phyloP scores from a whole-genome alignment of 2,888 invertebrate species.

The Drosophila incognita region DNA sequence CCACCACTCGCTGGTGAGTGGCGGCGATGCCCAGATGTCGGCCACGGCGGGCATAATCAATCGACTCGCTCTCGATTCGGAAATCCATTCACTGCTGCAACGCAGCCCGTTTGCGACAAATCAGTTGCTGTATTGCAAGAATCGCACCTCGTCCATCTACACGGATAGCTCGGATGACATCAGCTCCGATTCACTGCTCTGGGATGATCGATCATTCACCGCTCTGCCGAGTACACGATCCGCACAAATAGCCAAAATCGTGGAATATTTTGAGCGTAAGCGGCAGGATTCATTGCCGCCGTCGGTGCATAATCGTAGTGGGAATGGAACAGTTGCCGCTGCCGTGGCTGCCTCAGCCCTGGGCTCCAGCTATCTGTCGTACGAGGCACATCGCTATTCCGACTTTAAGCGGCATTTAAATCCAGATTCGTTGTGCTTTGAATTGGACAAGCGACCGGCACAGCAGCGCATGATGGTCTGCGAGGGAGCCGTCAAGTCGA shows the following conservation, averaged over 20 bases:
- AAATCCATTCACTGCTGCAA: slow-evolving; percentile 85
- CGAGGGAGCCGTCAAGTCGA: slow-evolving; percentile 94
- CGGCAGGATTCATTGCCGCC: slow-evolving; percentile 85
- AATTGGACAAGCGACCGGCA: slow-evolving; percentile 85
- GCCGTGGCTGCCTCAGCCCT: slow-evolving; percentile 83
- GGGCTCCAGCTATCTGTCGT: slow-evolving; percentile 82
- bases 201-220: slow-evolving; percentile 89
- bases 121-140: slow-evolving; percentile 87
- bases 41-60: slow-evolving; percentile 86
- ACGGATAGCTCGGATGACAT: slow-evolving; percentile 95
- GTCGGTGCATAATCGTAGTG: slow-evolving; percentile 63
- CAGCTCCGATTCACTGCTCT: slow-evolving; percentile 90
- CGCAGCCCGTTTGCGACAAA: slow-evolving; percentile 85
- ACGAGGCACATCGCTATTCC: slow-evolving; percentile 81
- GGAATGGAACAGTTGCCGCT: slow-evolving; percentile 78
- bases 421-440: slow-evolving; percentile 84
- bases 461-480: slow-evolving; percentile 91
- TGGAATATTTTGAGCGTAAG: slow-evolving; percentile 94
- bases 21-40: slow-evolving; percentile 81
- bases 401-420: slow-evolving; percentile 83
- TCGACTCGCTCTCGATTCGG: slow-evolving; percentile 85
- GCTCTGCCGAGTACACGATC: slow-evolving; percentile 86
- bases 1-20: slow-evolving; percentile 83
- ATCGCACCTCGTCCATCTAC: slow-evolving; percentile 92
- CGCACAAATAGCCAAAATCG: slow-evolving; percentile 92